Evolutionary conservation across 2,797 vertebrate genomes (phyloP), one percentile per base, ranked within the genome.

Genomic region (Diceros bicornis): DNA sequence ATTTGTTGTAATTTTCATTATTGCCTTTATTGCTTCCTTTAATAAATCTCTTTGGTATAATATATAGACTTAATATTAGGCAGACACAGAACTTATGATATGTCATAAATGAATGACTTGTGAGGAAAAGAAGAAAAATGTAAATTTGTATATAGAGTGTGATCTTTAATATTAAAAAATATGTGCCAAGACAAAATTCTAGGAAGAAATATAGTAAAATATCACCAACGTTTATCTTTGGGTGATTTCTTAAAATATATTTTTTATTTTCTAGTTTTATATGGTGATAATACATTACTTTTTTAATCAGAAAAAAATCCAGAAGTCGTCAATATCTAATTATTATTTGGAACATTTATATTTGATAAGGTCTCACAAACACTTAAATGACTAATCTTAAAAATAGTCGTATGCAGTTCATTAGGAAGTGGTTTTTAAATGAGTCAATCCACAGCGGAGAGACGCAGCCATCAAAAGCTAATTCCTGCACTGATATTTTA

Each of bases 251-350:
- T 1, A 81, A 75, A 44, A 92, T 44, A 69, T 1, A 4, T 59
- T 78, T 89, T 79, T 32, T 32, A 72, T 72, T 82, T 86, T 87
- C 61, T 90, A 64, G 34, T 90, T 90, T 78, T 82, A 82, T 29
- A 52, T 78, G n/a, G 21, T 66, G 57, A 27, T 37, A 29, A 87
- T 66, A 11, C 17, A 47, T 78, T 77, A 75, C 2, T 69, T 84
- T 85, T 77, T 61, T 27, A 64, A 59, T 85, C 37, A 82, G 44
- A 32, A 64, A 83, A 94, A 87, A 37, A 5, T 2, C 7, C 47
- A 62, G 25, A 37, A n/a, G 25, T 44, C 81, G n/a, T 81, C 71
- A 37, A 34, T 86, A 81, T 79, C 59, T 79, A 89, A 18, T 61
- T 37, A 55, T 69, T 81, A 94, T 68, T 55, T 81, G 34, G 50